These are phyloP conservation scores for Cololabis saira DNA, from an alignment of 2,113 vertebrate genomes.

Conservation along the genomic window DNA sequence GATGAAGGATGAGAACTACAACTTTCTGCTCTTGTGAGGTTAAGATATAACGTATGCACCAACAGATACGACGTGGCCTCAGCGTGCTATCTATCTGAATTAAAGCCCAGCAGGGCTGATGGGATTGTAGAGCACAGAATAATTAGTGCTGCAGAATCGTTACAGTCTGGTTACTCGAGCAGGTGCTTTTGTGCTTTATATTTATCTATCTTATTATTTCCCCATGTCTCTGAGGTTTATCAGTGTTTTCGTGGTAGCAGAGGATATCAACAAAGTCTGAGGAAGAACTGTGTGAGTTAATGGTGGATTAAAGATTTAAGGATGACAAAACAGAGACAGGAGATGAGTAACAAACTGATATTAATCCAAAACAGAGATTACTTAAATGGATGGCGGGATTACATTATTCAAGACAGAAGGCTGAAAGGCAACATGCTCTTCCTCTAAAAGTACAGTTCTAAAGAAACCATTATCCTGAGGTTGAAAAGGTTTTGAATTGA, in stretches of 20 bases:
- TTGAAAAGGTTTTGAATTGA: too few relatives aligned
- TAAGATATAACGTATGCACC: slow-evolving; percentile 2
- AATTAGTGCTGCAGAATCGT: slow-evolving; percentile 32
- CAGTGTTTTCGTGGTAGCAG: background rate
- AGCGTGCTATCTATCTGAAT: slow-evolving; percentile 29
- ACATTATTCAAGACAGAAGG: too few relatives aligned
- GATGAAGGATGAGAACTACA: slow-evolving; percentile 4
- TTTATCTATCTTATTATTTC: background rate
- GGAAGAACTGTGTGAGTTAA: background rate
- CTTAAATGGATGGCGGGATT: too few relatives aligned
- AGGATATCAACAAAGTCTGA: slow-evolving; percentile 25
- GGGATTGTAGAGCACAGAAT: slow-evolving; percentile 7
- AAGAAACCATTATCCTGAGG: too few relatives aligned
- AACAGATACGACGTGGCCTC: too few relatives aligned
- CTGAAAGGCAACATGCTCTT: too few relatives aligned
- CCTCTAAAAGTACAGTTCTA: too few relatives aligned
- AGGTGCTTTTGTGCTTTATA: slow-evolving; percentile 10
- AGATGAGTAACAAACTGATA: background rate
- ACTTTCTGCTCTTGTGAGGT: slow-evolving; percentile 31
- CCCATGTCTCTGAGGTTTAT: background rate
- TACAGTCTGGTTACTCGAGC: slow-evolving; percentile 6
- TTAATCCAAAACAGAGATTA: slow-evolving; percentile 4
- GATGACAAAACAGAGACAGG: slow-evolving; percentile 2
- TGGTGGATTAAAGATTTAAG: slow-evolving; percentile 8
- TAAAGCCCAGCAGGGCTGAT: slow-evolving; percentile 17